Evolutionary conservation across 2,113 vertebrate genomes (phyloP).

Genomic region (Sardina pilchardus): DNA sequence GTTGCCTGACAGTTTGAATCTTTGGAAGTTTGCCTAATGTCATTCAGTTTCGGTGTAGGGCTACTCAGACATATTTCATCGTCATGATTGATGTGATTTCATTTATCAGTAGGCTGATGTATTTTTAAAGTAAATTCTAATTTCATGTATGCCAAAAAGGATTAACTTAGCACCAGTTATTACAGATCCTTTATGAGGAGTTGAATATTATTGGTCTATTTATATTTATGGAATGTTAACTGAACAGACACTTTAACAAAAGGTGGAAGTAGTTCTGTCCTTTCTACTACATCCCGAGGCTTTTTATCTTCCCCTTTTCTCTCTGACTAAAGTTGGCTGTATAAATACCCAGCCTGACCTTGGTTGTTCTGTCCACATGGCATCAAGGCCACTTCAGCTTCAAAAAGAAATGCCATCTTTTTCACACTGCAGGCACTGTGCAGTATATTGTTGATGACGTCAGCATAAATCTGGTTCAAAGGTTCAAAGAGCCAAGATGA

Average conservation of each 20-base stretch:
- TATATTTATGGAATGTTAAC: neutral
- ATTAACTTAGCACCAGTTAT: neutral
- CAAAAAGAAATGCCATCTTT: neutral
- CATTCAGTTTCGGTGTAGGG: too few species aligned
- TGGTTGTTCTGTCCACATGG: neutral
- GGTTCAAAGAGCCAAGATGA: neutral
- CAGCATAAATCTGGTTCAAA: neutral
- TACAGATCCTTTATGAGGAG: neutral
- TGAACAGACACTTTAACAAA: neutral
- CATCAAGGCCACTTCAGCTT: neutral
- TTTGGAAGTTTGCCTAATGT: too few species aligned
- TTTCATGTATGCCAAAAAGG: too few species aligned
- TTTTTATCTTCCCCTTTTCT: neutral
- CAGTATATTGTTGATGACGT: neutral
- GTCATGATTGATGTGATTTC: too few species aligned
- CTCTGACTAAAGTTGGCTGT: neutral
- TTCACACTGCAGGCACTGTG: neutral
- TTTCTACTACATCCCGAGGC: neutral
- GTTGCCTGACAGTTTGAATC: too few species aligned
- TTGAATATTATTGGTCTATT: neutral
- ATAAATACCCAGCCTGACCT: neutral
- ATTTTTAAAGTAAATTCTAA: too few species aligned
- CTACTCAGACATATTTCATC: too few species aligned
- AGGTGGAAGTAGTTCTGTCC: neutral
- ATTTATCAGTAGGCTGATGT: too few species aligned